A percentile compares a stretch with the other conserved stretches of the same genome.
Conservation (phyloP, 2,888 invertebrate genomes). For the Lissocephala sabroskyi region DNA sequence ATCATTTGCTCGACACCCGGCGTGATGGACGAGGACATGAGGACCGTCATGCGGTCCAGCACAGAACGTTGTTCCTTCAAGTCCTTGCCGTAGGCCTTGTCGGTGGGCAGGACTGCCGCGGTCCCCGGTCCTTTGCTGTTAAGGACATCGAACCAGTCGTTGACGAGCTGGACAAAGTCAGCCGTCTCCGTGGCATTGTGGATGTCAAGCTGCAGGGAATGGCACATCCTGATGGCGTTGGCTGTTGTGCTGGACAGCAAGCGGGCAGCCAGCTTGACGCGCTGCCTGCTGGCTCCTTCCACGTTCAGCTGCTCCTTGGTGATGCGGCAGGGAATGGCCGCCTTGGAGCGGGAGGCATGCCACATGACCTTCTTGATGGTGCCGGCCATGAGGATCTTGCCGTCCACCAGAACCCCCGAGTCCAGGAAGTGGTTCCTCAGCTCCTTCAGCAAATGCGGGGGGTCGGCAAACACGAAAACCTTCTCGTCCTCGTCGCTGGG, state of each 20-base stretch:
- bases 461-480: slow-evolving; percentile 20
- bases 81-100: not conserved
- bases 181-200: slow-evolving; percentile 22
- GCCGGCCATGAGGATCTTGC: not conserved
- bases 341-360: slow-evolving; percentile 1
- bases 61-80: not conserved
- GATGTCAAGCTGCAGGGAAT: slow-evolving; percentile 8
- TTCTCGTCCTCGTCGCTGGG: slow-evolving; percentile 13
- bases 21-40: not conserved
- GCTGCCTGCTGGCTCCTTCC: slow-evolving; percentile 1
- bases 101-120: too few species aligned
- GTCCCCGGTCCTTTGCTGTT: too few species aligned
- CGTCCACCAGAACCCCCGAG: slow-evolving; percentile 19
- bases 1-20: not conserved
- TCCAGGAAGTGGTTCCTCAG: slow-evolving; percentile 30
- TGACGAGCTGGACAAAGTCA: slow-evolving; percentile 25
- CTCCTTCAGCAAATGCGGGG: slow-evolving; percentile 23
- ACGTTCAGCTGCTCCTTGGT: slow-evolving; percentile 11
- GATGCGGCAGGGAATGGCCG: slow-evolving; percentile 7
- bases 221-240: slow-evolving; percentile 13
- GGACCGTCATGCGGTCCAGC: not conserved
- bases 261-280: slow-evolving; percentile 14
- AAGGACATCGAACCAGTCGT: slow-evolving; percentile 30
- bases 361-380: slow-evolving; percentile 9
- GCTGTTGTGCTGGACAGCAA: slow-evolving; percentile 15